These are phyloP conservation scores for Lutraria rhynchaena DNA, from an alignment of 1,140 invertebrate genomes.

Conservation along the genomic window DNA sequence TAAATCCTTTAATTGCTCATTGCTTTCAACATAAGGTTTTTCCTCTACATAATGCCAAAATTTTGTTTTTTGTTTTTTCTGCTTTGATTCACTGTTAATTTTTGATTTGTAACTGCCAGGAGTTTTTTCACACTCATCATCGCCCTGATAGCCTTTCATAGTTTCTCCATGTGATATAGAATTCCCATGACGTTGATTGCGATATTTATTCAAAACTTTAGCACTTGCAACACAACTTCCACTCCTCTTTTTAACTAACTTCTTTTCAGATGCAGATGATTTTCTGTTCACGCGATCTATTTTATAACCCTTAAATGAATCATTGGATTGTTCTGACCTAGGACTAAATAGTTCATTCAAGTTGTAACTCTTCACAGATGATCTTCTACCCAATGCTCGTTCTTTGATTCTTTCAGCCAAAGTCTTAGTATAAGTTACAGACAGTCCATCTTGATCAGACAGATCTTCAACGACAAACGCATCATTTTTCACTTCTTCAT, in stretches of 20 bases:
- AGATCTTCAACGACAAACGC: constrained; percentile 3
- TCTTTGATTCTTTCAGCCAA: constrained; percentile 52
- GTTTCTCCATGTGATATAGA: not conserved
- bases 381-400: constrained; percentile 4
- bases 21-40: not conserved
- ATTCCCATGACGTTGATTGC: not conserved
- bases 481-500: no score
- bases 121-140: constrained; percentile 46
- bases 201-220: constrained; percentile 50
- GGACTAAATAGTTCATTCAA: constrained; percentile 21
- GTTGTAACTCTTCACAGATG: constrained; percentile 27
- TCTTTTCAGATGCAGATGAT: not conserved
- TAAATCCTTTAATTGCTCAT: not conserved
- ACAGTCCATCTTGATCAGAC: not conserved
- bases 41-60: constrained; percentile 33
- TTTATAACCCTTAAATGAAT: no score
- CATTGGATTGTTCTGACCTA: not conserved
- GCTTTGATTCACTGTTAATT: not conserved
- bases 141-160: constrained; percentile 49
- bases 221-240: constrained; percentile 21
- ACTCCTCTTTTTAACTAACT: constrained; percentile 26
- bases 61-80: constrained; percentile 3
- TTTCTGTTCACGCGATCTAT: not conserved
- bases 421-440: constrained; percentile 30
- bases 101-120: not conserved